Percentiles rank a stretch among this genome's conserved stretches.
Conservation (phyloP, 2,113 vertebrate genomes). For the Pelusios castaneus region DNA sequence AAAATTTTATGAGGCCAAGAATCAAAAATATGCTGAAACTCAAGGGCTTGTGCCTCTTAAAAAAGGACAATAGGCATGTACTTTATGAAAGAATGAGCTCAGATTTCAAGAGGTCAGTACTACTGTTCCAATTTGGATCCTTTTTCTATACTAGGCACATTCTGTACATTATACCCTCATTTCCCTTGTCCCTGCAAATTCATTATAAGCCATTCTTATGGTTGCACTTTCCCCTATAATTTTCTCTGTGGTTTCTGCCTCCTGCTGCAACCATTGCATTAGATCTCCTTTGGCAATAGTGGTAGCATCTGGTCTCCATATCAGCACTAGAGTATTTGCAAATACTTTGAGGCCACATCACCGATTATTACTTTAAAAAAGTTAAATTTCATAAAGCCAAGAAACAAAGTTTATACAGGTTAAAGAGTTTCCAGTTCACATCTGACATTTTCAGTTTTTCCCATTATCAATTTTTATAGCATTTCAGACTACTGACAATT, state of each 20-base stretch:
- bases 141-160: conserved; percentile 39
- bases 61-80: neutral
- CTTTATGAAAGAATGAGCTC: conserved; percentile 27
- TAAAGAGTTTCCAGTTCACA: conserved; percentile 57
- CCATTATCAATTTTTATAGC: conserved; percentile 22
- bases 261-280: conserved; percentile 45
- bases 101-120: conserved; percentile 49
- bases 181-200: conserved; percentile 53
- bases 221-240: conserved; percentile 34
- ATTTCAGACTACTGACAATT: conserved; percentile 44
- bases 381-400: conserved; percentile 59
- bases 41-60: conserved; percentile 43
- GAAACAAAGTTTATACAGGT: conserved; percentile 48
- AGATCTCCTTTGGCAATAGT: conserved; percentile 44
- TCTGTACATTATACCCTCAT: conserved; percentile 39
- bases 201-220: conserved; percentile 58
- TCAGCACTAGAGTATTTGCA: conserved; percentile 35
- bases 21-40: neutral
- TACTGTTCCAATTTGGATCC: conserved; percentile 26
- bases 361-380: conserved; percentile 63
- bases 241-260: conserved; percentile 37
- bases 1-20: neutral
- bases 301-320: conserved; percentile 57
- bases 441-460: neutral
- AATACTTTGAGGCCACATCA: conserved; percentile 52